Conservation (phyloP, 2,797 vertebrate genomes). For the Eulemur albifrons region DNA sequence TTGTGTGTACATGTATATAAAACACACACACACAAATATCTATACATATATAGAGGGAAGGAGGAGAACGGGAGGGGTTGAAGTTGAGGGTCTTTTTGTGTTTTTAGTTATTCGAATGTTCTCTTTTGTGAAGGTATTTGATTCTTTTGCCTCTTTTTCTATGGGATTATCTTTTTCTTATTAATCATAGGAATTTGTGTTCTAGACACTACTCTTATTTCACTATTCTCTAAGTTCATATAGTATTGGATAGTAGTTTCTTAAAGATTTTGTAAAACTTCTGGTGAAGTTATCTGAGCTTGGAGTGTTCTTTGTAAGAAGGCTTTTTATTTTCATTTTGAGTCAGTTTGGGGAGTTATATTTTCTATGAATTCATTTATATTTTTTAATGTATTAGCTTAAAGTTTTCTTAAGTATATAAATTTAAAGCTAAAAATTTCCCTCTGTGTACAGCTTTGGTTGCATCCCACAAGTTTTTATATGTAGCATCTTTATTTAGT, state of each 20-base stretch:
- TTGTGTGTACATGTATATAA: neutral
- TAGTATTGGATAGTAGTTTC: neutral
- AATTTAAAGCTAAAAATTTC: neutral
- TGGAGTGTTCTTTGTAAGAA: neutral
- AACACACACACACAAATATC: neutral
- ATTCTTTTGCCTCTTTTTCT: neutral
- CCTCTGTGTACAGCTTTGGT: neutral
- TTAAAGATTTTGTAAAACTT: conserved; percentile 12
- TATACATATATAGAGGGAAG: neutral
- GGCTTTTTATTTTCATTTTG: neutral
- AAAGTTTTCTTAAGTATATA: conserved; percentile 5
- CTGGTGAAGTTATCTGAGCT: neutral
- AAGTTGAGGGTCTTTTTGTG: neutral
- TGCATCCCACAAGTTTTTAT: neutral
- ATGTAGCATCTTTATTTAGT: neutral
- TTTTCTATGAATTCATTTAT: neutral
- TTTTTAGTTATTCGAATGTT: neutral
- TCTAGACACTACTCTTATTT: neutral
- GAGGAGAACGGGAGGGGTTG: neutral
- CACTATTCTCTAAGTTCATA: neutral
- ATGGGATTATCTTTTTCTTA: neutral
- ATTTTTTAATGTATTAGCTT: neutral
- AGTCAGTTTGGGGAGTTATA: neutral
- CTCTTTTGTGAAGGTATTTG: neutral
- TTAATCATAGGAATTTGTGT: neutral